Base-by-base conservation (phyloP, 2,797 vertebrate species). In the Gobionotothen gibberifrons region DNA sequence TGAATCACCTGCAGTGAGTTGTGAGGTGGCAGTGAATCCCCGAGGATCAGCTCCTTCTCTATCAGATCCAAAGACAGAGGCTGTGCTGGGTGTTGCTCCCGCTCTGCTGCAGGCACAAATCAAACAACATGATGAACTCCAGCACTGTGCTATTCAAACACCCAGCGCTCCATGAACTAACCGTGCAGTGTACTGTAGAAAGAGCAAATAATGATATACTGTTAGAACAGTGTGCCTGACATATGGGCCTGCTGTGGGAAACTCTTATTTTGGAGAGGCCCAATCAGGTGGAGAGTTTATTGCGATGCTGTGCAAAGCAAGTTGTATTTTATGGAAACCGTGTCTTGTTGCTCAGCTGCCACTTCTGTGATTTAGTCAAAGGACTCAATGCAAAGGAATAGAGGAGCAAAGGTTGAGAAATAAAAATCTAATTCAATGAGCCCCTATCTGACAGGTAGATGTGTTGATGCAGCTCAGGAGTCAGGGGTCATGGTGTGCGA, bases 1-100 rank as follows among this genome's bases (percentile, higher is more conserved):
- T 74, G 77, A 82, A 65, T 88, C 80, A 79, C 71, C 71, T 80
- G 63, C 55, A 73, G 59, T 53, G 62, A 74, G 72, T 49, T 3
- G 19, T 57, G 60, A 76, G 53, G 66, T n/a, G 2, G 61, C n/a
- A 4, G 52, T 76, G 78, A 86, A 74, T 86, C 82, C 26, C 26
- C 4, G 4, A 78, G 60, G 22, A 26, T 26, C 22, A 26, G 22
- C 22, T 26, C 22, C 22, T 26, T 26, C 22, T 26, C 22, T 26
- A 26, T 56, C 63, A 39, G 54, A 56, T 80, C 52, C 69, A 80
- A 82, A 47, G 72, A 70, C 42, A 7, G n/a, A 53, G 44, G 26
- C 62, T 78, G 58, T 55, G 58, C 66, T 81, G 26, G 62, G 26
- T 68, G 56, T 70, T 72, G 43, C 66, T 78, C 42, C 60, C 39